Conservation (phyloP, 2,888 invertebrate genomes). For the Eristalinus sepulchralis region DNA sequence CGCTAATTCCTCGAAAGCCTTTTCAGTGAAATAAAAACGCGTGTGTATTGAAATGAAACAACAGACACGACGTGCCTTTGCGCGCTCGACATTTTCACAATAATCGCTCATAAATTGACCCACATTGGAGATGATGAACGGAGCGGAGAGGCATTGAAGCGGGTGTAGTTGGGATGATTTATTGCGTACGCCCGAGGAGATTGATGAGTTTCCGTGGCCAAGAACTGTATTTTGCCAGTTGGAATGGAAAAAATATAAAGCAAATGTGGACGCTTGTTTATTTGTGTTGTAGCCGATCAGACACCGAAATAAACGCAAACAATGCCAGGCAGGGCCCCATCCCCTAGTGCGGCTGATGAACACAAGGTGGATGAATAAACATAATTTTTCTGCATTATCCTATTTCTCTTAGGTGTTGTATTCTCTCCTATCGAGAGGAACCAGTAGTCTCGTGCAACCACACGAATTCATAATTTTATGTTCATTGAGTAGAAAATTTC, state of each 20-base stretch:
- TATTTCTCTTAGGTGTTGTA: not conserved
- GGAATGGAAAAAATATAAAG: slow-evolving; percentile 30
- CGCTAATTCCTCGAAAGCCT: slow-evolving; percentile 35
- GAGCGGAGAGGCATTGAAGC: not conserved
- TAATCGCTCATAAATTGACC: slow-evolving; percentile 50
- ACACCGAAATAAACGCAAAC: slow-evolving; percentile 12
- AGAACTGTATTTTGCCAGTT: slow-evolving; percentile 14
- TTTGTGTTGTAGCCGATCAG: slow-evolving; percentile 42
- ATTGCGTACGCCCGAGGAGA: slow-evolving; percentile 39
- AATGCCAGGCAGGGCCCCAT: not conserved
- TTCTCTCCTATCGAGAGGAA: not conserved
- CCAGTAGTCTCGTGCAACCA: not conserved
- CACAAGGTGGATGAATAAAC: not conserved
- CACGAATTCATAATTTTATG: not conserved
- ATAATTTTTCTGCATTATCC: slow-evolving; percentile 3
- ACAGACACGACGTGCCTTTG: slow-evolving; percentile 20
- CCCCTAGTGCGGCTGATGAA: not conserved
- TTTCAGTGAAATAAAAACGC: not conserved
- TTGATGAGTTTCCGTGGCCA: slow-evolving; percentile 32
- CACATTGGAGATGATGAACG: slow-evolving; percentile 7
- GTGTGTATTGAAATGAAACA: slow-evolving; percentile 16
- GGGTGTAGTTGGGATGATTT: slow-evolving; percentile 32
- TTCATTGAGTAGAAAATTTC: not conserved
- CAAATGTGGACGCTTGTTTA: slow-evolving; percentile 31
- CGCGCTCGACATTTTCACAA: slow-evolving; percentile 4